Base-by-base conservation (phyloP, 2,797 vertebrate genomes). In the Sebastes oblongus region DNA sequence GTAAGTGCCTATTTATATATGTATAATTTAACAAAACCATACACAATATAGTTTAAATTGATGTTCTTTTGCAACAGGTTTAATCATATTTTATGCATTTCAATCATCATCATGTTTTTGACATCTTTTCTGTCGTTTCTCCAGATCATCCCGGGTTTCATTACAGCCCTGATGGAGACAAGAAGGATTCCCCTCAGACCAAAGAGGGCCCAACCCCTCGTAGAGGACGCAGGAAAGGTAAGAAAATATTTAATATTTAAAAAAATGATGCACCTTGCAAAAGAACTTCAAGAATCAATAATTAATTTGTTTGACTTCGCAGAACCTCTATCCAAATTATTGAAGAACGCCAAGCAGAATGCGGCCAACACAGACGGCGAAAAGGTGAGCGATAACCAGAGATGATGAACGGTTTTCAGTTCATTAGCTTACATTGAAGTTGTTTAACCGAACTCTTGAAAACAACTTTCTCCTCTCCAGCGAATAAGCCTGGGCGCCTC, bases 111-210 rank as follows among this genome's bases (percentile, higher is more conserved):
- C 8, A 66, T 30, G 1, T 74, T 18, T 34, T 29, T 36, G 32
- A 22, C 8, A 59, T 66, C 1, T 55, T 52, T 60, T 39, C 36
- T 72, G 1, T 8, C 0, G 9, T 75, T 73, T 81, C 22, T 81
- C 72, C 90, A 99, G 98, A 99, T 91, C 97, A 98, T 74, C 97
- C 98, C 7, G 97, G 98, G 67, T 98, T 99, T 93, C 96, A 97
- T 66, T 98, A 97, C 59, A 97, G 92, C 72, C 95, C 97, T 0
- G 96, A 97, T 34, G 95, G 96, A 36, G 96, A 98, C 81, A 95
- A 88, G 3, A 97, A 96, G 89, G 89, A 94, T 0, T 80, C 87
- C 0, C 87, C 92, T 80, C 95, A 96, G 84, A 92, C 95, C 18
- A 98, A 97, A 87, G 97, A 98, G 65, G 96, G 97, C 2, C 92